Conservation (phyloP, 2,113 vertebrate genomes). For the Marcusenius ussheri region DNA sequence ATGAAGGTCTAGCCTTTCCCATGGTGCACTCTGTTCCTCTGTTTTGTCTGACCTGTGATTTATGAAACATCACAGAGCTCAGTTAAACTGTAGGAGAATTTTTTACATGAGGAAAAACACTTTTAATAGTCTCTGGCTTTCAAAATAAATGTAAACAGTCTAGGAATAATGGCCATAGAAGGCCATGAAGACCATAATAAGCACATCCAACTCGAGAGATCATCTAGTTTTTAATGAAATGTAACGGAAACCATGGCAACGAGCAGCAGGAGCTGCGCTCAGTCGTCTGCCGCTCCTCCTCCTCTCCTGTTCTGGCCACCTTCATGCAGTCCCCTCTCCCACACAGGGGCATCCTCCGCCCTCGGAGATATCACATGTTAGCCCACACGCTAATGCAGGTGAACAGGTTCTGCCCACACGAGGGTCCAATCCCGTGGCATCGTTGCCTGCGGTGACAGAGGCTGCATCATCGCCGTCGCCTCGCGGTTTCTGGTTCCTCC, state of each 20-base stretch:
- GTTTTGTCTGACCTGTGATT: neutral
- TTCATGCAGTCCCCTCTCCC: neutral
- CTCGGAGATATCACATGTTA: constrained; percentile 14
- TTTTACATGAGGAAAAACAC: neutral
- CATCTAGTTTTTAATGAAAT: neutral
- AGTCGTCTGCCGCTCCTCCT: neutral
- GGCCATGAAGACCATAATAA: neutral
- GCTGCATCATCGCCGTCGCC: neutral
- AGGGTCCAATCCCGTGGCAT: constrained; percentile 16
- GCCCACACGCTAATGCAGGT: constrained; percentile 30
- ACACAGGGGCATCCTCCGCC: neutral
- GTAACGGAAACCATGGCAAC: neutral
- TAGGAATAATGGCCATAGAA: neutral
- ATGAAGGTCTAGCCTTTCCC: neutral
- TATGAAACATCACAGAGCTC: neutral
- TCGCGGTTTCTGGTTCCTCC: neutral
- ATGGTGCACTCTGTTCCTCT: neutral
- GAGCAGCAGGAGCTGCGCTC: neutral
- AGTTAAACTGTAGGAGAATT: neutral
- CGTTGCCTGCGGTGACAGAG: neutral
- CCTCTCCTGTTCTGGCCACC: neutral
- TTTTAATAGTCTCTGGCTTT: neutral
- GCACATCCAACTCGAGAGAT: neutral
- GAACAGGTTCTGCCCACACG: constrained; percentile 47
- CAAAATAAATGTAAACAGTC: neutral